Base-by-base conservation (phyloP, 92 coral and sea anemone species). In the Siderastrea siderea region DNA sequence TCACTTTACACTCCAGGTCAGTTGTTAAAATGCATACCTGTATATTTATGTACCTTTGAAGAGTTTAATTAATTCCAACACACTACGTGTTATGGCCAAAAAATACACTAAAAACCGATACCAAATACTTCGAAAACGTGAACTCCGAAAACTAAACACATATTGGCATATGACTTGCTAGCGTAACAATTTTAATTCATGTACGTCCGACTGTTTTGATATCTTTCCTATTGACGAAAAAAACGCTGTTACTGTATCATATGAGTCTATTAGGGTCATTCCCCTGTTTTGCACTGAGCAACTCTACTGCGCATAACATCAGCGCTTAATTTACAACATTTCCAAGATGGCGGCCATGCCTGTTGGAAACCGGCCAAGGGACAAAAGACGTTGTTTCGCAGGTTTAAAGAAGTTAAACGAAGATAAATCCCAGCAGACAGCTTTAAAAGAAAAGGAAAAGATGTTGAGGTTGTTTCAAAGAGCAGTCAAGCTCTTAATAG, bases 321-420 rank as follows among this genome's bases (percentile, higher is more conserved):
- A 45, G 75, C 85, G 38, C 38, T 26, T 69, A 80, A 80, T 80
- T 80, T 17, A 64, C 75, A 80, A 65, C 85, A 80, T 66, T 61
- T 66, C 76, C 75, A 80, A 80, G 54, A 62, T 66, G 85, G 85
- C 62, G 85, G 85, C 76, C 54, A 64, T 80, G 46, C 69, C 64
- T 8, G 9, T 54, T 38, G 50, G 47, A 58, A 44, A 45, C 54
- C 85, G 49, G 59, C 85, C 75, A 4, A 62, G 85, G 51, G 85
- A 80, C 75, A 80, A 80, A 47, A 65, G 49, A 63, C 75, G 85
- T 67, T 80, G 85, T 80, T 80, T 16, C 61, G 85, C n/a, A 66
- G 59, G 10, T 61, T 4, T 64, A 80, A 60, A 62, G 75, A 80
- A 55, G 3, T 47, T n/a, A 80, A 80, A 80, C 85, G 62, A 14